A percentile compares a stretch with the other conserved stretches of the same genome.
Evolutionary conservation across 2,797 vertebrate genomes (phyloP).

Genomic region (Notolabrus celidotus): DNA sequence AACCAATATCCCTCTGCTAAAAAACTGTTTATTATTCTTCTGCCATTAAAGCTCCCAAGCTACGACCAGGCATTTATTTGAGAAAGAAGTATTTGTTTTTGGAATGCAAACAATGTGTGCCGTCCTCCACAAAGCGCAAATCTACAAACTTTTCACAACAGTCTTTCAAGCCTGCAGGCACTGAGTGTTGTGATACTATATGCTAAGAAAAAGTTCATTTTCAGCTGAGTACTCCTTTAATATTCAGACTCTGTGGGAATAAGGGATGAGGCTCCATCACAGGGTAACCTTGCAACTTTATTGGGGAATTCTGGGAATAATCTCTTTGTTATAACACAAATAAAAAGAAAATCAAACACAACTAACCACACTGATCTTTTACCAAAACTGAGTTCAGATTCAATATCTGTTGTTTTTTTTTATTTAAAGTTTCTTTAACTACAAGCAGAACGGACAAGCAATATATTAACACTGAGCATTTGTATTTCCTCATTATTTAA

Average conservation of each 20-base stretch:
- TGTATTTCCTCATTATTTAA: conserved; percentile 60
- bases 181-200: conserved; percentile 10
- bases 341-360: conserved; percentile 41
- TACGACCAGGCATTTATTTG: conserved; percentile 10
- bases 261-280: conserved; percentile 6
- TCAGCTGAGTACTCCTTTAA: conserved; percentile 35
- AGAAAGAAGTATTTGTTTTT: conserved; percentile 29
- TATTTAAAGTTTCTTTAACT: conserved; percentile 13
- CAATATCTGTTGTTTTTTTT: conserved; percentile 13
- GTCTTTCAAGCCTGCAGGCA: conserved; percentile 25
- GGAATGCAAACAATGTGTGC: conserved; percentile 12
- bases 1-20: conserved; percentile 14
- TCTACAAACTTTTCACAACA: conserved; percentile 27
- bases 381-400: conserved; percentile 9
- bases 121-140: conserved; percentile 9
- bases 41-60: conserved; percentile 21
- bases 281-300: conserved; percentile 7
- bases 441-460: conserved; percentile 9
- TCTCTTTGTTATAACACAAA: conserved; percentile 37
- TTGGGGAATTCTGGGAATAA: conserved; percentile 9
- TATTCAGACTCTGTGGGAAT: conserved; percentile 19
- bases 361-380: background rate
- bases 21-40: conserved; percentile 32
- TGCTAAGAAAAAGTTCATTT: conserved; percentile 20
- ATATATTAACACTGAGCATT: conserved; percentile 11